Percentiles rank a stretch among this genome's conserved stretches.
Conservation (phyloP, 2,797 vertebrate genomes). For the Loris lydekkerianus region DNA sequence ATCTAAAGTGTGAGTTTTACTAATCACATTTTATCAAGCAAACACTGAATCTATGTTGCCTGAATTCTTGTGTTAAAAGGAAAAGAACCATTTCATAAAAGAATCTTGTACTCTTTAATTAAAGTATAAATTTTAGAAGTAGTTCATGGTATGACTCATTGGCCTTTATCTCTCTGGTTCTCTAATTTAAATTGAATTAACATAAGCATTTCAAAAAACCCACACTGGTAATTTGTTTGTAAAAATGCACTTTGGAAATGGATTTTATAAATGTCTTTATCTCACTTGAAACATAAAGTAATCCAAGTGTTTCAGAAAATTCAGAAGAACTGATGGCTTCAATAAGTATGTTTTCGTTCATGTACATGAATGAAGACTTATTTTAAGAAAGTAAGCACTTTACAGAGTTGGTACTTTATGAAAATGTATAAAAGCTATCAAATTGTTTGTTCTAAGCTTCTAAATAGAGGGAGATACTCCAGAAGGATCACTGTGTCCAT, state of each 20-base stretch:
- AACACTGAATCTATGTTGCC: not conserved
- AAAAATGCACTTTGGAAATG: conserved; percentile 45
- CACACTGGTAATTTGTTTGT: conserved; percentile 65
- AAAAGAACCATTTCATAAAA: not conserved
- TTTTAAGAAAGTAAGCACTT: conserved; percentile 57
- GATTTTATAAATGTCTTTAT: conserved; percentile 74
- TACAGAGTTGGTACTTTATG: conserved; percentile 49
- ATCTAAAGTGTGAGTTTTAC: not conserved
- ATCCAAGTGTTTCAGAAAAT: conserved; percentile 10
- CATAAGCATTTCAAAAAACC: conserved; percentile 56
- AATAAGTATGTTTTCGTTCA: not conserved
- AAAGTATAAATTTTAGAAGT: conserved; percentile 59
- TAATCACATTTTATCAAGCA: conserved; percentile 39
- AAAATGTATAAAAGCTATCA: conserved; percentile 62
- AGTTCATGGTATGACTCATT: conserved; percentile 70
- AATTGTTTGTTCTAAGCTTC: conserved; percentile 41
- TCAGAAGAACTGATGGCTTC: conserved; percentile 14
- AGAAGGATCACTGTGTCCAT: not conserved
- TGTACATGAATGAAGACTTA: not conserved
- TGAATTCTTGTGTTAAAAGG: conserved; percentile 63
- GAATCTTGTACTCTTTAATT: conserved; percentile 71
- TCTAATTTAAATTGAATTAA: conserved; percentile 75
- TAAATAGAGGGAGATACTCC: not conserved
- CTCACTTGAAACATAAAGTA: conserved; percentile 74
- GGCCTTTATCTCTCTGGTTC: conserved; percentile 74